phyloP scores from a whole-genome alignment of 2,113 vertebrate genomes.

The Saimiri boliviensis region DNA sequence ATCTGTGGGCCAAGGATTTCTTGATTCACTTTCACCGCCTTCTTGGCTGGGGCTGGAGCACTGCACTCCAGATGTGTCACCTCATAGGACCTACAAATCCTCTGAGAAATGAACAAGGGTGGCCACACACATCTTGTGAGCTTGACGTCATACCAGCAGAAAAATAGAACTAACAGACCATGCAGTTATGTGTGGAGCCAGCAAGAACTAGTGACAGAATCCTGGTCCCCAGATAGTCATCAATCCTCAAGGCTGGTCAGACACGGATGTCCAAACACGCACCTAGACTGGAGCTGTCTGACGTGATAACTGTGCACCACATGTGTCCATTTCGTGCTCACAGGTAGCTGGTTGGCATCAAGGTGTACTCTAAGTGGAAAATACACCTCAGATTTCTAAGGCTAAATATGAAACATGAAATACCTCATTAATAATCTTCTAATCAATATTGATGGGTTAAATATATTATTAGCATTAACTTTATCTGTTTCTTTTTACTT shows the following conservation, averaged over 20 bases:
- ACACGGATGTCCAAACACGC: background rate
- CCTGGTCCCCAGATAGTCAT: background rate
- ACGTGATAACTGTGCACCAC: rapidly evolving
- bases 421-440: background rate
- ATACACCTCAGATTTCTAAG: background rate
- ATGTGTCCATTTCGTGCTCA: rapidly evolving
- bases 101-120: background rate
- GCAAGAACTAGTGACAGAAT: background rate
- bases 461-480: background rate
- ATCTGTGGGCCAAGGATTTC: background rate
- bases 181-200: background rate
- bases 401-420: background rate
- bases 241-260: background rate
- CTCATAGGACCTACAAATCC: background rate
- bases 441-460: background rate
- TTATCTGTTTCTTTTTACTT: background rate
- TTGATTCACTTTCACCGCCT: background rate
- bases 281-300: background rate
- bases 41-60: background rate
- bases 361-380: background rate
- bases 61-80: background rate
- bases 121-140: background rate
- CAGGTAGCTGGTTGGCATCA: background rate
- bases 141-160: background rate
- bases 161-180: background rate